Conservation (phyloP, 2,113 vertebrate genomes). For the Morone saxatilis region DNA sequence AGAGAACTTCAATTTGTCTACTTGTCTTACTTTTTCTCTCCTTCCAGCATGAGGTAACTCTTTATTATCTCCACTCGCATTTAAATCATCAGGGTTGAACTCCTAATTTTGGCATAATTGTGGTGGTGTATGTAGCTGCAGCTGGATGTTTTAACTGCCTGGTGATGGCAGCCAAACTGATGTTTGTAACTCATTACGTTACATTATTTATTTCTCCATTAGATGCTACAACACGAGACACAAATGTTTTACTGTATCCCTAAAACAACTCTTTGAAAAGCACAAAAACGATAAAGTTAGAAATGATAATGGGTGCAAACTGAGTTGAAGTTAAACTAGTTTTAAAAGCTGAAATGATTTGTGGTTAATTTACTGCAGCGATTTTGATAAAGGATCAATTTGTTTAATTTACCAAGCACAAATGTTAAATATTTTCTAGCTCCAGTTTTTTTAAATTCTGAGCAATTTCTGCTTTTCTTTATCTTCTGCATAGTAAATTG, state of each 20-base stretch:
- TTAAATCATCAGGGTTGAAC: neutral
- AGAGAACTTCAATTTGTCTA: constrained; percentile 33
- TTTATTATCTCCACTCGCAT: neutral
- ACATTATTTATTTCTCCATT: neutral
- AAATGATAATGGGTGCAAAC: neutral
- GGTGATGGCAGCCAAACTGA: too few species aligned
- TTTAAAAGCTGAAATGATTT: neutral
- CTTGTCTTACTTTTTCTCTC: constrained; percentile 23
- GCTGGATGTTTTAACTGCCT: neutral
- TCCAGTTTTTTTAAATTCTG: neutral
- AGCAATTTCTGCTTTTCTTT: too few species aligned
- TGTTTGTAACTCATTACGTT: neutral
- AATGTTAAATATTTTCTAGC: neutral
- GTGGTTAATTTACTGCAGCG: neutral
- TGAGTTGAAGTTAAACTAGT: neutral
- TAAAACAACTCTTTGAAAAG: neutral
- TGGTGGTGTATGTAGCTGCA: neutral
- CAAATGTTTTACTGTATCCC: neutral
- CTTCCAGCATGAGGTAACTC: neutral
- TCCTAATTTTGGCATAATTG: neutral
- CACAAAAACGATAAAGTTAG: neutral
- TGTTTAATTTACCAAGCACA: neutral
- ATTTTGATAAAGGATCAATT: neutral
- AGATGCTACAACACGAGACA: neutral
- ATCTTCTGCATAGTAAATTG: too few species aligned